These are phyloP conservation scores for Larimichthys crocea DNA, from an alignment of 2,113 vertebrate species.

Conservation along the genomic window DNA sequence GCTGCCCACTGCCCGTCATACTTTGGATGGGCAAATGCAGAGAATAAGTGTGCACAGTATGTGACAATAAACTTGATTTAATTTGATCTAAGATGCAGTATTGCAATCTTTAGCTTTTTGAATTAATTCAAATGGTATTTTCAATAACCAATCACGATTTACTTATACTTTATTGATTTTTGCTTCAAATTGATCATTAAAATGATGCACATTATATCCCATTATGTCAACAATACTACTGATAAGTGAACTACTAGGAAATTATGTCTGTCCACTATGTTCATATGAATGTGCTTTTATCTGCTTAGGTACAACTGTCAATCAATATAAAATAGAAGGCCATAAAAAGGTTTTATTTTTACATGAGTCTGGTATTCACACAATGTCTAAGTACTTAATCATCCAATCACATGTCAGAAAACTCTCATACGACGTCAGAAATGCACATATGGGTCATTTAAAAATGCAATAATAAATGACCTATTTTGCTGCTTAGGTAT, in stretches of 20 bases:
- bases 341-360: not conserved
- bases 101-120: not conserved
- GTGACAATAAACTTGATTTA: no score
- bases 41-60: no score
- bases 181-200: not conserved
- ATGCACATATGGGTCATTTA: slow-evolving; percentile 19
- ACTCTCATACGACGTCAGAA: not conserved
- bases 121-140: not conserved
- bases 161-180: not conserved
- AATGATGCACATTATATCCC: not conserved
- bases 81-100: not conserved
- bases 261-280: no score
- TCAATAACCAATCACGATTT: not conserved
- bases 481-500: slow-evolving; percentile 40
- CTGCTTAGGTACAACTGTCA: not conserved
- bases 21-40: no score
- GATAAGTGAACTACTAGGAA: not conserved
- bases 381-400: not conserved
- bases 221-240: not conserved
- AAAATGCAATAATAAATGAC: slow-evolving; percentile 46
- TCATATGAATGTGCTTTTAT: not conserved
- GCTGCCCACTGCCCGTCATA: no score
- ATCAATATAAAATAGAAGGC: not conserved
- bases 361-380: not conserved
- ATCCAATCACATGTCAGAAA: not conserved